Conservation (phyloP, 2,113 vertebrate genomes). For the Limnothrissa miodon region DNA sequence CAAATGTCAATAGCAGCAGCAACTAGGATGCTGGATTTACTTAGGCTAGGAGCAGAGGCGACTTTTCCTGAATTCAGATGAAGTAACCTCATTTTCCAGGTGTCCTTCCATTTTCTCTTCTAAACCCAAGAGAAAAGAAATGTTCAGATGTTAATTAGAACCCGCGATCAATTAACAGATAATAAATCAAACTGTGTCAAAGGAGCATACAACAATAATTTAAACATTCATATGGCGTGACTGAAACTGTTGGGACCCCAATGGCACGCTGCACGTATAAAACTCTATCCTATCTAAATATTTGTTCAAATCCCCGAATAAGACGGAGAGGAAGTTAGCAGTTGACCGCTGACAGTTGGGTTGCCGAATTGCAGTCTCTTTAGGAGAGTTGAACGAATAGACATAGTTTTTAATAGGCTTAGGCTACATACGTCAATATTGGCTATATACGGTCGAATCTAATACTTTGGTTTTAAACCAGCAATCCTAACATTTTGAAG, state of each 20-base stretch:
- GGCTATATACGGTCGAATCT: neutral
- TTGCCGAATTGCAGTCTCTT: slow-evolving; percentile 48
- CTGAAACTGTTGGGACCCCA: slow-evolving; percentile 33
- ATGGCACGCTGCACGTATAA: slow-evolving; percentile 57
- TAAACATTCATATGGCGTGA: slow-evolving; percentile 52
- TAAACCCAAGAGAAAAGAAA: slow-evolving; percentile 28
- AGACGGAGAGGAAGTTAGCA: slow-evolving; percentile 66
- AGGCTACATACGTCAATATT: no score
- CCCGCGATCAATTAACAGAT: slow-evolving; percentile 60
- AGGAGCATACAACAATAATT: slow-evolving; percentile 53
- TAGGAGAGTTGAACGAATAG: neutral
- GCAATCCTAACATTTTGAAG: neutral
- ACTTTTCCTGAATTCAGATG: neutral
- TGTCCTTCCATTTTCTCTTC: slow-evolving; percentile 21
- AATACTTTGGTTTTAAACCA: neutral
- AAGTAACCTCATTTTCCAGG: neutral
- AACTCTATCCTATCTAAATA: slow-evolving; percentile 71
- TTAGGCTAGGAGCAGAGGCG: neutral
- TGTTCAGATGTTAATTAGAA: slow-evolving; percentile 54
- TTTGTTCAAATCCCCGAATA: slow-evolving; percentile 63
- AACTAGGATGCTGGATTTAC: neutral
- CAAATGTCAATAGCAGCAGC: neutral
- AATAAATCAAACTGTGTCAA: slow-evolving; percentile 64
- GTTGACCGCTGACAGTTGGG: slow-evolving; percentile 65
- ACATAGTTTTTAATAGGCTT: neutral